Percentiles rank a stretch among this genome's conserved stretches.
phyloP scores from a whole-genome alignment of 2,888 invertebrate genomes.

The Lamproptera curius region DNA sequence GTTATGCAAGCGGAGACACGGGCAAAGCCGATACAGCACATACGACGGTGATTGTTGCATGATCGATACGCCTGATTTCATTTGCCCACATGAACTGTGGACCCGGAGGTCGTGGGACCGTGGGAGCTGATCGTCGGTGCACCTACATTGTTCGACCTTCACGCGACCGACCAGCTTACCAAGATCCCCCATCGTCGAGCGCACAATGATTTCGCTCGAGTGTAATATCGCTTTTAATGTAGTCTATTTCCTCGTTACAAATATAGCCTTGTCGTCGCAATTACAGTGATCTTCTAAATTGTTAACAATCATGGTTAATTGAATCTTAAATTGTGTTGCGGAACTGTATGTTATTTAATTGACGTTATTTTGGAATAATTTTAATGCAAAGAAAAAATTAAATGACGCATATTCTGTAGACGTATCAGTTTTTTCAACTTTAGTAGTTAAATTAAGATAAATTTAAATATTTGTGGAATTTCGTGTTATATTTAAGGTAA shows the following conservation, averaged over 20 bases:
- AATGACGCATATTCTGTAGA: neutral
- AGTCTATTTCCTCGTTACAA: slow-evolving; percentile 16
- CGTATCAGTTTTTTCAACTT: too few species aligned
- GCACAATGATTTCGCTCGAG: neutral
- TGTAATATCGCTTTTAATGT: slow-evolving; percentile 8
- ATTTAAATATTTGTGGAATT: too few species aligned
- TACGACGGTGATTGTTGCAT: slow-evolving; percentile 26
- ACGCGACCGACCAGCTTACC: slow-evolving; percentile 10
- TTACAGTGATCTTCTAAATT: slow-evolving; percentile 14
- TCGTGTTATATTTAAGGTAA: too few species aligned
- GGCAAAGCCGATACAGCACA: slow-evolving; percentile 18
- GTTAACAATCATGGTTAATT: slow-evolving; percentile 11
- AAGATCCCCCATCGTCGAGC: slow-evolving; percentile 6
- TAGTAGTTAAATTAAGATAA: too few species aligned
- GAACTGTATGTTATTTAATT: slow-evolving; percentile 1
- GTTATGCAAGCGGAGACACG: slow-evolving; percentile 8
- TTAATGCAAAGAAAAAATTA: neutral
- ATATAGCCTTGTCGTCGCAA: slow-evolving; percentile 12
- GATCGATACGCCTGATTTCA: slow-evolving; percentile 49
- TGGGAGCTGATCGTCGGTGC: slow-evolving; percentile 31
- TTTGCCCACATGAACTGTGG: slow-evolving; percentile 40
- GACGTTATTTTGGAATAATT: neutral
- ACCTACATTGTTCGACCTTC: slow-evolving; percentile 26
- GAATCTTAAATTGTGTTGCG: neutral
- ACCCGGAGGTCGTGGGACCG: slow-evolving; percentile 38